phyloP scores from a whole-genome alignment of 1,140 invertebrate species.

The Drosophila quadrilineata region DNA sequence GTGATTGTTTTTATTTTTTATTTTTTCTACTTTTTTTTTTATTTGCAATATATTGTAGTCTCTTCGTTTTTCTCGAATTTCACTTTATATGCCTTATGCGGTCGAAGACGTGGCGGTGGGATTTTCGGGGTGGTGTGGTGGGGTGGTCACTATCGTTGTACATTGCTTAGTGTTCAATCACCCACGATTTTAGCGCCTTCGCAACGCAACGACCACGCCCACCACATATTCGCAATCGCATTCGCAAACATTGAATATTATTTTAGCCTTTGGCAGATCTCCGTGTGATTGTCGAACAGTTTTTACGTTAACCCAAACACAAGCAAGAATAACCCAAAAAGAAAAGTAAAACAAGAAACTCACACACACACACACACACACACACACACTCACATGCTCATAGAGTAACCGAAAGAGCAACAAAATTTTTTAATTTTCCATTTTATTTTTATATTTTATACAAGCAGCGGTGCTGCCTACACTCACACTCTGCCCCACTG shows the following conservation, averaged over 20 bases:
- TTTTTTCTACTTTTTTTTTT: slow-evolving; percentile 1
- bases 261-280: slow-evolving; percentile 22
- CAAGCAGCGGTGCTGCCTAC: background rate
- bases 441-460: slow-evolving; percentile 55
- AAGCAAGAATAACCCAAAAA: too few relatives aligned
- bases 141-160: background rate
- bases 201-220: slow-evolving; percentile 18
- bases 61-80: background rate
- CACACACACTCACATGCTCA: too few relatives aligned
- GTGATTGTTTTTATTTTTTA: slow-evolving; percentile 32
- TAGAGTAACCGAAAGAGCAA: too few relatives aligned
- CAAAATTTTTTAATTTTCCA: slow-evolving; percentile 40
- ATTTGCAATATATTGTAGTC: too few relatives aligned
- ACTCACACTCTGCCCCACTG: background rate
- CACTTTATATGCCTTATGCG: background rate
- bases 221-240: slow-evolving; percentile 16
- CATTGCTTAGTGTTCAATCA: slow-evolving; percentile 41
- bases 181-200: slow-evolving; percentile 17
- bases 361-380: too few relatives aligned
- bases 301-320: slow-evolving; percentile 38
- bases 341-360: too few relatives aligned
- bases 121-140: background rate
- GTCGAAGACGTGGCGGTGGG: background rate
- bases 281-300: slow-evolving; percentile 35
- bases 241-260: slow-evolving; percentile 1